Percentiles rank a stretch among this genome's conserved stretches.
phyloP scores from a whole-genome alignment of 1,140 invertebrate genomes.

The Artemia franciscana region DNA sequence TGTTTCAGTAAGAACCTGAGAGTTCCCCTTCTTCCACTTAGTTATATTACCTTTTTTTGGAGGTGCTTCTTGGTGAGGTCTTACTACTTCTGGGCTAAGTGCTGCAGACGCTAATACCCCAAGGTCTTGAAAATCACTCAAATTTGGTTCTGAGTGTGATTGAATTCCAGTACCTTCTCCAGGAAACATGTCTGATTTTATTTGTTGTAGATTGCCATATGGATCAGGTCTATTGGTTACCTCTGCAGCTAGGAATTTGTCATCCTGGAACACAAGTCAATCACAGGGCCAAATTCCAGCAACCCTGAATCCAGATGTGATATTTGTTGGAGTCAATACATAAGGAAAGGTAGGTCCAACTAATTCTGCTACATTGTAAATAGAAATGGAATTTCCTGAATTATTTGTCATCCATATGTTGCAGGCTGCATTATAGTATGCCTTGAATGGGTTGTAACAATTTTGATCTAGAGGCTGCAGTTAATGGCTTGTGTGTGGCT shows the following conservation, averaged over 20 bases:
- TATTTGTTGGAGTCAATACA: neutral
- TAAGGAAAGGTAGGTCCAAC: neutral
- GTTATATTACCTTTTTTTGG: too few relatives aligned
- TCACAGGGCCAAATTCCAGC: neutral
- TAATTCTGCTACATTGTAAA: neutral
- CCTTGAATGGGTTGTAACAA: slow-evolving; percentile 23
- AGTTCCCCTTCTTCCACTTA: too few relatives aligned
- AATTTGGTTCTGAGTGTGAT: too few relatives aligned
- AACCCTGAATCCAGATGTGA: neutral
- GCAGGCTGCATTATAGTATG: slow-evolving; percentile 1
- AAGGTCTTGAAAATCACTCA: too few relatives aligned
- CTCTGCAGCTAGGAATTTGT: neutral
- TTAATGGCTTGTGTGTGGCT: slow-evolving; percentile 23
- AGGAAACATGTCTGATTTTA: too few relatives aligned
- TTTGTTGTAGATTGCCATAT: too few relatives aligned
- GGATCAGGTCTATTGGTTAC: too few relatives aligned
- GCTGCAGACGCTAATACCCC: too few relatives aligned
- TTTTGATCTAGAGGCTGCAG: slow-evolving; percentile 24
- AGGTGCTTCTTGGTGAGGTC: too few relatives aligned
- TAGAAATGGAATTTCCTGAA: neutral
- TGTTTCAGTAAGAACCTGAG: too few relatives aligned
- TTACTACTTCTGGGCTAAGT: too few relatives aligned
- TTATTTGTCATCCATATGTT: neutral
- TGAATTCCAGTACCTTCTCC: too few relatives aligned
- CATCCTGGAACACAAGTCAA: neutral